Evolutionary conservation across 2,888 invertebrate genomes (phyloP).

Genomic region (Diplolepis rosae): DNA sequence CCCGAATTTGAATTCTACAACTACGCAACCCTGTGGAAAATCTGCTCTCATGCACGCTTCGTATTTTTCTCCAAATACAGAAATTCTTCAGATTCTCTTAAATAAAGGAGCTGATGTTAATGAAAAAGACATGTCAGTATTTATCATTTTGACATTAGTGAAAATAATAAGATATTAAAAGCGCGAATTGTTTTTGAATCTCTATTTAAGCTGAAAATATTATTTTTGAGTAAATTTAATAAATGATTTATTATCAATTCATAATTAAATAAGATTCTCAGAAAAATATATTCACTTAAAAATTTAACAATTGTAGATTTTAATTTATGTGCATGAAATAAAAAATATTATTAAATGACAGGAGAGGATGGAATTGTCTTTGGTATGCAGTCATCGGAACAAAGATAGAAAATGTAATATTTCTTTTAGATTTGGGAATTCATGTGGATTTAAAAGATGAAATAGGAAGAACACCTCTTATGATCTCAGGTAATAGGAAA

Average conservation of each 20-base stretch:
- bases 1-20: conserved; percentile 43
- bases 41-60: conserved; percentile 58
- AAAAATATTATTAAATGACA: conserved; percentile 32
- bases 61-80: conserved; percentile 43
- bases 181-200: no score
- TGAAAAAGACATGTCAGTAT: conserved; percentile 51
- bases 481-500: conserved; percentile 50
- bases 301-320: no score
- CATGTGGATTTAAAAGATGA: conserved; percentile 44
- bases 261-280: no score
- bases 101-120: conserved; percentile 50
- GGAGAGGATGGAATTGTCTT: conserved; percentile 55
- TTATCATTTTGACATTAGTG: no score
- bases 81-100: conserved; percentile 49
- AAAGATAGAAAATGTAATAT: conserved; percentile 45
- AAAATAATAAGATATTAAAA: no score
- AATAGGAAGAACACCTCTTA: conserved; percentile 53
- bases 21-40: conserved; percentile 51
- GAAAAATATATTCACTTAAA: no score
- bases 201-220: no score
- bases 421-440: conserved; percentile 45
- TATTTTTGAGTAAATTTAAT: no score
- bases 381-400: conserved; percentile 54
- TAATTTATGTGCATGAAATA: background rate
- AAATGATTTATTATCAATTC: no score